These are phyloP conservation scores for Umimayanthus chanpuru DNA, from an alignment of 92 coral and sea anemone genomes.

Conservation along the genomic window DNA sequence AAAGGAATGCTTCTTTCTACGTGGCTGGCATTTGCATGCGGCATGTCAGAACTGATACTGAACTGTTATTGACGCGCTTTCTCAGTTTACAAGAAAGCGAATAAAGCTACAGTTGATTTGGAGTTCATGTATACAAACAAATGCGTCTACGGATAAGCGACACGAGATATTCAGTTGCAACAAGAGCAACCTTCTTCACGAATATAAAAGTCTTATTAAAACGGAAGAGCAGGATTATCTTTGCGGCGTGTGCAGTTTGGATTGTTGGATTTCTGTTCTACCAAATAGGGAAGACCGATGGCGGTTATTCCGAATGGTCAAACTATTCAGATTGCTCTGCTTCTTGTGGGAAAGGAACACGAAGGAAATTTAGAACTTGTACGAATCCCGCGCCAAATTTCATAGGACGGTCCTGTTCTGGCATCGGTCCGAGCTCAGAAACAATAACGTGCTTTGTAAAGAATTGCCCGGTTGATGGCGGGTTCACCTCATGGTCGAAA, in stretches of 20 bases:
- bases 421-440: constrained; percentile 11
- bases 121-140: neutral
- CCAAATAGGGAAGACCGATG: neutral
- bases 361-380: constrained; percentile 8
- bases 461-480: constrained; percentile 19
- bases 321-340: constrained; percentile 16
- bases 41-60: too few relatives aligned
- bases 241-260: constrained; percentile 16
- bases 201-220: neutral
- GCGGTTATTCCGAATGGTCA: constrained; percentile 40
- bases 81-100: neutral
- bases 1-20: too few relatives aligned
- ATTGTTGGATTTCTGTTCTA: constrained; percentile 4
- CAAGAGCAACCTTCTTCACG: neutral
- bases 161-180: neutral
- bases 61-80: neutral
- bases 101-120: neutral
- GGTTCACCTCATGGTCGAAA: constrained; percentile 18
- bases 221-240: neutral
- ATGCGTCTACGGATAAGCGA: constrained; percentile 6
- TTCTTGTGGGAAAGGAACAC: constrained; percentile 36
- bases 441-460: constrained; percentile 23
- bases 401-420: constrained; percentile 2
- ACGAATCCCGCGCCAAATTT: constrained; percentile 27
- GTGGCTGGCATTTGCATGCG: too few relatives aligned